Conservation (phyloP, 2,888 invertebrate genomes). For the Archaeoteleia sp. region DNA sequence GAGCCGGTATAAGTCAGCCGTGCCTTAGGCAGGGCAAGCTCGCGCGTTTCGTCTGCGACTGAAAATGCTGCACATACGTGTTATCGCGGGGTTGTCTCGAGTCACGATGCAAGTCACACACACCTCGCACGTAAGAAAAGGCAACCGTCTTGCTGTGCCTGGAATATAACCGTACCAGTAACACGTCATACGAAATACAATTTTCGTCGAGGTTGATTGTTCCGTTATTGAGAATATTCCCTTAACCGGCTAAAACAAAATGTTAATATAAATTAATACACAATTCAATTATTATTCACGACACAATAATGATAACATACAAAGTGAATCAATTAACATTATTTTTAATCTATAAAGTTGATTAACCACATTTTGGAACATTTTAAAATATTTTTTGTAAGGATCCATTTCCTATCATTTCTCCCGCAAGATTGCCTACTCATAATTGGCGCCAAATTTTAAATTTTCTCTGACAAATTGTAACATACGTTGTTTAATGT, state of each 20-base stretch:
- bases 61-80: slow-evolving; percentile 47
- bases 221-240: slow-evolving; percentile 17
- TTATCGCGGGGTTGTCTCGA: slow-evolving; percentile 49
- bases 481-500: too few relatives aligned
- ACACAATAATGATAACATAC: too few relatives aligned
- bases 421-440: too few relatives aligned
- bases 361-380: too few relatives aligned
- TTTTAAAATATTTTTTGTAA: too few relatives aligned
- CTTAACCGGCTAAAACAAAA: slow-evolving; percentile 6
- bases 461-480: too few relatives aligned
- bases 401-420: too few relatives aligned
- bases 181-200: slow-evolving; percentile 40
- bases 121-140: slow-evolving; percentile 43
- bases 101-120: slow-evolving; percentile 51
- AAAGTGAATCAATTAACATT: not conserved
- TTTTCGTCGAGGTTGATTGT: slow-evolving; percentile 41
- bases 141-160: slow-evolving; percentile 44
- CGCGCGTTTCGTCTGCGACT: slow-evolving; percentile 47
- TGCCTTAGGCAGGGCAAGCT: slow-evolving; percentile 39
- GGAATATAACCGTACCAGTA: slow-evolving; percentile 36
- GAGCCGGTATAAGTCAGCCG: slow-evolving; percentile 37
- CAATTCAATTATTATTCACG: too few relatives aligned
- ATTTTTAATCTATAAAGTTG: too few relatives aligned
- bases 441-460: too few relatives aligned
- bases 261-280: not conserved